These are phyloP conservation scores for Enteromius argenteus DNA, from an alignment of 2,797 vertebrate species.

Conservation along the genomic window DNA sequence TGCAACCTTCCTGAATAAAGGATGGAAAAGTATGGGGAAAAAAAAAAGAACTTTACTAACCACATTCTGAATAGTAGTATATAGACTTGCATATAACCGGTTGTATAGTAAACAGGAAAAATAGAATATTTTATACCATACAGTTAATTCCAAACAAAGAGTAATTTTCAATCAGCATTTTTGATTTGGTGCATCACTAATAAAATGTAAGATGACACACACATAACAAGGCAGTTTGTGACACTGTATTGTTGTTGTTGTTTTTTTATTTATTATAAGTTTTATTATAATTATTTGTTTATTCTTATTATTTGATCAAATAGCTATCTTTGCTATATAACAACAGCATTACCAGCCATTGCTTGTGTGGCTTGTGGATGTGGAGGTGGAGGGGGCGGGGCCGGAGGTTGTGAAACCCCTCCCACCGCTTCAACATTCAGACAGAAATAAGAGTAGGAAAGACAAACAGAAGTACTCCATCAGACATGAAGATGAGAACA, in stretches of 20 bases:
- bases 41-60: neutral
- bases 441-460: conserved; percentile 8
- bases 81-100: neutral
- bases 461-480: conserved; percentile 19
- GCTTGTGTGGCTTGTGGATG: conserved; percentile 30
- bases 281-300: neutral
- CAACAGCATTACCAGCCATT: conserved; percentile 46
- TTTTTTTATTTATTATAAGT: neutral
- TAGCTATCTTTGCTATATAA: neutral
- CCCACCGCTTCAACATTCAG: conserved; percentile 30
- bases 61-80: neutral
- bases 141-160: neutral
- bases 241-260: neutral
- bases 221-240: neutral
- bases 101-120: neutral
- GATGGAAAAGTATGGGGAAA: neutral
- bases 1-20: neutral
- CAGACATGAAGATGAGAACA: neutral
- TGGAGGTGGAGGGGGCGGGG: conserved; percentile 27
- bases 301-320: neutral
- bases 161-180: neutral
- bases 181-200: neutral
- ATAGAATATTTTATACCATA: neutral
- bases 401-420: conserved; percentile 12
- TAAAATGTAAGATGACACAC: neutral